A percentile compares a stretch with the other conserved stretches of the same genome.
These are phyloP conservation scores for Lycaon pictus DNA, from an alignment of 2,113 vertebrate genomes.

Conservation along the genomic window DNA sequence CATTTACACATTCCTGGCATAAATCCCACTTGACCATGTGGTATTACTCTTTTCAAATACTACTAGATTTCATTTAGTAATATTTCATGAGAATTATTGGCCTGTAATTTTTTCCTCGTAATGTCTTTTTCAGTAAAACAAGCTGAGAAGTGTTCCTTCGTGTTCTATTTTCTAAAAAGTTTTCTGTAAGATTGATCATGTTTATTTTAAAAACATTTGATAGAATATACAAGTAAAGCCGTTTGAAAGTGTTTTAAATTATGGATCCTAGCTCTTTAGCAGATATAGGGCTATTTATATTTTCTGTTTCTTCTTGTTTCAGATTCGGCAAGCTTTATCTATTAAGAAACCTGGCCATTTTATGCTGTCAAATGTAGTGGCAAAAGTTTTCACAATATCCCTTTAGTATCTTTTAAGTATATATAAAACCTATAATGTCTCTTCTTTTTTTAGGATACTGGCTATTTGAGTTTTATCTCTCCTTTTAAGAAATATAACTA, in stretches of 20 bases:
- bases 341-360: not conserved
- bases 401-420: conserved; percentile 40
- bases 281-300: not conserved
- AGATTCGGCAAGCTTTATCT: not conserved
- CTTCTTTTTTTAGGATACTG: not conserved
- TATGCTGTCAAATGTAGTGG: not conserved
- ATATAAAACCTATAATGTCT: not conserved
- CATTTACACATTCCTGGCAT: not conserved
- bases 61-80: conserved; percentile 36
- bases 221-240: not conserved
- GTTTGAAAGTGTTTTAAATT: not conserved
- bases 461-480: conserved; percentile 14
- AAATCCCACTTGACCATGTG: not conserved
- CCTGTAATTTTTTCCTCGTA: conserved; percentile 15
- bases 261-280: not conserved
- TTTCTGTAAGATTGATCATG: not conserved
- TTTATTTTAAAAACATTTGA: not conserved
- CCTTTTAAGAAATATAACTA: not conserved
- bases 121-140: not conserved
- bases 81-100: conserved; percentile 49
- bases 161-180: not conserved
- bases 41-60: conserved; percentile 22
- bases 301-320: not conserved
- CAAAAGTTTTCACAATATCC: not conserved
- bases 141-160: not conserved